Evolutionary conservation across 2,888 invertebrate genomes (phyloP).

Genomic region (Choristoneura rosaceana): DNA sequence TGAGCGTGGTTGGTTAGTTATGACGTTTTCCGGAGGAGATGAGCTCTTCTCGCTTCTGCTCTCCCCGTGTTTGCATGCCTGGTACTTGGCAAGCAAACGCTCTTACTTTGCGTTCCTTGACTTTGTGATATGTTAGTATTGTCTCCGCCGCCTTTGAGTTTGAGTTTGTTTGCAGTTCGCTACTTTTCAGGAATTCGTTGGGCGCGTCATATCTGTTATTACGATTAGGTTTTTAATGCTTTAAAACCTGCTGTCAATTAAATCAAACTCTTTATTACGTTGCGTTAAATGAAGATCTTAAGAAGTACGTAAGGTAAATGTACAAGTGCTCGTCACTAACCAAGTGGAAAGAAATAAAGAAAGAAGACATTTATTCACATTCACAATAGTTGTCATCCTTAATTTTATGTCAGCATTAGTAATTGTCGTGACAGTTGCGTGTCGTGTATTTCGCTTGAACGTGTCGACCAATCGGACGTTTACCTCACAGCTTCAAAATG

Average conservation of each 20-base stretch:
- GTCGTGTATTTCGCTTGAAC: no score
- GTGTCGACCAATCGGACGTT: no score
- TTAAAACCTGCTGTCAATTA: background rate
- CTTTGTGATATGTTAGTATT: constrained; percentile 72
- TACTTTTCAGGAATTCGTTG: constrained; percentile 55
- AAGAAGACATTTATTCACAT: no score
- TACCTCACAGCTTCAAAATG: no score
- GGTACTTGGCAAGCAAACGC: constrained; percentile 75
- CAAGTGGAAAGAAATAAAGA: no score
- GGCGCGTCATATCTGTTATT: constrained; percentile 17
- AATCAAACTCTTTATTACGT: no score
- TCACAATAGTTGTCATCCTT: no score
- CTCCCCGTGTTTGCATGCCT: constrained; percentile 75
- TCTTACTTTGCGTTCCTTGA: constrained; percentile 75
- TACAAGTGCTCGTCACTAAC: no score
- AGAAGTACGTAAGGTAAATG: no score
- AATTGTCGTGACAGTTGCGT: no score
- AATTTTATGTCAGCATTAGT: no score
- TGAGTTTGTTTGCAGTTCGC: constrained; percentile 68
- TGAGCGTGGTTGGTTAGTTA: constrained; percentile 3
- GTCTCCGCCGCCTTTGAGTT: constrained; percentile 73
- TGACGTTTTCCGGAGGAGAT: constrained; percentile 13
- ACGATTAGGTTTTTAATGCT: constrained; percentile 22
- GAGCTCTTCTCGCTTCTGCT: constrained; percentile 63
- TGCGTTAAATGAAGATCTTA: no score